A percentile compares a stretch with the other conserved stretches of the same genome.
phyloP scores from a whole-genome alignment of 2,113 vertebrate species.

The Caloenas nicobarica region DNA sequence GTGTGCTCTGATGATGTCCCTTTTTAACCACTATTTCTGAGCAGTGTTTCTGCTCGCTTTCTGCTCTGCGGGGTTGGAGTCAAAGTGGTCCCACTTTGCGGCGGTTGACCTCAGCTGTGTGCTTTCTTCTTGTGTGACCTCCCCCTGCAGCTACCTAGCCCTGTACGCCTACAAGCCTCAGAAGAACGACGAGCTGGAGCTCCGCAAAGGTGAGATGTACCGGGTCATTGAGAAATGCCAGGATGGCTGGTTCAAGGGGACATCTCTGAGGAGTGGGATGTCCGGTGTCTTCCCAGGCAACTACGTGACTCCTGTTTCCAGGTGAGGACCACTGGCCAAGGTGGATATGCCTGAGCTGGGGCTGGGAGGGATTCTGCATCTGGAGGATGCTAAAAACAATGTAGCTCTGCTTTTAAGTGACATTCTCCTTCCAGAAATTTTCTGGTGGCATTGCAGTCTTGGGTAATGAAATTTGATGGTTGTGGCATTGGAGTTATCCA shows the following conservation, averaged over 20 bases:
- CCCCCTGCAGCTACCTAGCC: constrained; percentile 83
- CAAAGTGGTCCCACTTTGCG: too few species aligned
- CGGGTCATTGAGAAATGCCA: constrained; percentile 97
- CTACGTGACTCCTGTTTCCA: constrained; percentile 96
- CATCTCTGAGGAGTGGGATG: constrained; percentile 87
- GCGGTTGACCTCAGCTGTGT: background rate
- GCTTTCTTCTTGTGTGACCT: background rate
- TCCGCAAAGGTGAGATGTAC: constrained; percentile 98
- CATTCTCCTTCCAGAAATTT: background rate
- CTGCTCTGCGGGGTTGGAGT: background rate
- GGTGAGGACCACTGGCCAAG: constrained; percentile 74
- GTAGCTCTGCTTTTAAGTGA: background rate
- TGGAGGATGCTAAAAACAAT: background rate
- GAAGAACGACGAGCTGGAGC: constrained; percentile 95
- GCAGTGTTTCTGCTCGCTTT: background rate
- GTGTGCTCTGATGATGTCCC: background rate
- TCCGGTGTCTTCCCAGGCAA: constrained; percentile 97
- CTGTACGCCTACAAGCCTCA: constrained; percentile 97
- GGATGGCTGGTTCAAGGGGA: constrained; percentile 98
- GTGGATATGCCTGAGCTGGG: background rate
- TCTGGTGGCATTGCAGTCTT: background rate
- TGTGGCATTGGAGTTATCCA: background rate
- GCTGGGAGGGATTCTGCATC: background rate
- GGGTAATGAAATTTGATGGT: background rate
- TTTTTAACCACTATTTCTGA: background rate